Percentiles rank a stretch among this genome's conserved stretches.
Evolutionary conservation across 64 coral and sea anemone genomes (phyloP).

Genomic region (Dendronephthya gigantea): DNA sequence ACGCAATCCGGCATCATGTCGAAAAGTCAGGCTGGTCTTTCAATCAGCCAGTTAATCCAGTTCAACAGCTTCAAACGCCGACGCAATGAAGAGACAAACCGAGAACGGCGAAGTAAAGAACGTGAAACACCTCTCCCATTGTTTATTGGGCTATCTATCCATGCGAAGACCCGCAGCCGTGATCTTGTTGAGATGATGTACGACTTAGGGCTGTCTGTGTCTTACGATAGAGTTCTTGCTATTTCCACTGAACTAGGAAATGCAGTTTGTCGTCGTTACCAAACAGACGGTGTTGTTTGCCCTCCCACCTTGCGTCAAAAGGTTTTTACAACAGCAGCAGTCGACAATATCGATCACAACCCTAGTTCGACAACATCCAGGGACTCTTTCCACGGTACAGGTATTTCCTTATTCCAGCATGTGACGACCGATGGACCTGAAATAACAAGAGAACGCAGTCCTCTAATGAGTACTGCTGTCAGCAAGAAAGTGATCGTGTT

Average conservation of each 20-base stretch:
- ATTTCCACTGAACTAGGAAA: neutral
- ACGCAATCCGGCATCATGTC: neutral
- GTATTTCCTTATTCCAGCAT: conserved; percentile 36
- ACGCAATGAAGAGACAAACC: neutral
- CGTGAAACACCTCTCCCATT: conserved; percentile 33
- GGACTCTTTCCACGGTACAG: conserved; percentile 29
- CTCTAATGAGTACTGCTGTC: neutral
- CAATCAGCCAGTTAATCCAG: conserved; percentile 29
- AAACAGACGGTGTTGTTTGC: neutral
- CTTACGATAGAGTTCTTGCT: neutral
- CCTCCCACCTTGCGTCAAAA: neutral
- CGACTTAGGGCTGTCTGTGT: neutral
- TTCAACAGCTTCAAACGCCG: conserved; percentile 4
- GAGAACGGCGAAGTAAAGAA: neutral
- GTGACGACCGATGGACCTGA: neutral
- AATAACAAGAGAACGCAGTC: neutral
- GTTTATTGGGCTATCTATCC: conserved; percentile 27
- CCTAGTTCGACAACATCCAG: conserved; percentile 21
- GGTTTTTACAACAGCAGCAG: neutral
- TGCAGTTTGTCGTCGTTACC: neutral
- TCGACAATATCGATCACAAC: conserved; percentile 25
- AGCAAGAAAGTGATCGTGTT: neutral
- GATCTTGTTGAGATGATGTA: neutral
- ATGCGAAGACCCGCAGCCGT: conserved; percentile 34
- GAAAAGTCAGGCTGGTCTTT: conserved; percentile 10